phyloP scores from a whole-genome alignment of 2,888 invertebrate species.

The Drosophila limbata region DNA sequence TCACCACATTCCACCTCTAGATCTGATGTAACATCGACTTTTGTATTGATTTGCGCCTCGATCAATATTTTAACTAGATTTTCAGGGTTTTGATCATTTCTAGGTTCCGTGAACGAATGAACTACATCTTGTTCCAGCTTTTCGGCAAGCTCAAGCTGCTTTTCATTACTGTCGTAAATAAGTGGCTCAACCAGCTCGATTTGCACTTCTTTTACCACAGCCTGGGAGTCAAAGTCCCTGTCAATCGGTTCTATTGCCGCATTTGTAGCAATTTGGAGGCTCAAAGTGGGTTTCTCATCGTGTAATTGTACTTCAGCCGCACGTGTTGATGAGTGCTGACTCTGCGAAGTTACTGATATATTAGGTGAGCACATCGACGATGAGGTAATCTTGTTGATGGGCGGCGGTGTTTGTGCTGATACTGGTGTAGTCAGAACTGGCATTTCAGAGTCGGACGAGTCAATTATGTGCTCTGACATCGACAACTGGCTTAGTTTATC shows the following conservation, averaged over 20 bases:
- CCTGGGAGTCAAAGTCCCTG: conserved; percentile 23
- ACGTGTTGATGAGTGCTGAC: conserved; percentile 20
- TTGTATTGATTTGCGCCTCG: neutral
- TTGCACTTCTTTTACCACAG: conserved; percentile 77
- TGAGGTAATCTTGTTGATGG: conserved; percentile 61
- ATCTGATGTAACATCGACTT: conserved; percentile 1
- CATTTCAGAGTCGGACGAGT: conserved; percentile 29
- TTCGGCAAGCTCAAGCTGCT: neutral
- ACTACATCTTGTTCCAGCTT: neutral
- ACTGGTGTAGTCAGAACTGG: conserved; percentile 21
- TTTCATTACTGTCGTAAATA: neutral
- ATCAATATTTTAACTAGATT: neutral
- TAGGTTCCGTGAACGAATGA: neutral
- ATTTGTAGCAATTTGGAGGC: neutral
- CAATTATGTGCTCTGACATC: conserved; percentile 47
- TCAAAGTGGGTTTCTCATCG: conserved; percentile 30
- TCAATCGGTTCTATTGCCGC: neutral
- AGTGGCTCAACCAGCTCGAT: conserved; percentile 76
- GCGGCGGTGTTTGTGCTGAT: conserved; percentile 63
- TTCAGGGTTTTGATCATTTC: neutral
- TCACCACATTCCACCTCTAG: conserved; percentile 37
- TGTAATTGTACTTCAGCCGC: conserved; percentile 20
- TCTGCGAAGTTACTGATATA: neutral
- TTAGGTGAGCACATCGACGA: conserved; percentile 35
- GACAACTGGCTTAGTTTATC: conserved; percentile 45